These are phyloP conservation scores for Phthorimaea operculella DNA, from an alignment of 1,140 invertebrate species.

Conservation along the genomic window DNA sequence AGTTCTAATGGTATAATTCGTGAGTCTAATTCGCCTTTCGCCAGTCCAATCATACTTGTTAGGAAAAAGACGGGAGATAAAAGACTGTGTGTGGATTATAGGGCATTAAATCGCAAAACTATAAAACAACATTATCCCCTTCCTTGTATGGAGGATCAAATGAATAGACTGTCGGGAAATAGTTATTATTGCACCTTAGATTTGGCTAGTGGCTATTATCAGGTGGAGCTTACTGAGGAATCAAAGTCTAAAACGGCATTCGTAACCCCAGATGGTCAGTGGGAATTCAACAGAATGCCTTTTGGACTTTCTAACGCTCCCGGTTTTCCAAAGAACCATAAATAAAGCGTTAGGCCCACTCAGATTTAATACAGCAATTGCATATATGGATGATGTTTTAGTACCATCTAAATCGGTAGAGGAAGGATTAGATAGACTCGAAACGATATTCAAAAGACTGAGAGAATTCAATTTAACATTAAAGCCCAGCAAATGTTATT, in stretches of 20 bases:
- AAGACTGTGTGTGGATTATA: slow-evolving; percentile 30
- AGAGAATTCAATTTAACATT: slow-evolving; percentile 22
- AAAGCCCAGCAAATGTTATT: slow-evolving; percentile 31
- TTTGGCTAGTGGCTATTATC: slow-evolving; percentile 17
- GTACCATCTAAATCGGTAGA: slow-evolving; percentile 16
- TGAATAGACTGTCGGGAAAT: slow-evolving; percentile 8
- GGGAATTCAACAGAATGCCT: slow-evolving; percentile 32
- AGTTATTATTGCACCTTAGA: slow-evolving; percentile 3
- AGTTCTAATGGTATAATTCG: slow-evolving; percentile 20
- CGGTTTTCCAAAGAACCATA: slow-evolving; percentile 31
- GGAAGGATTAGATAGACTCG: slow-evolving; percentile 18
- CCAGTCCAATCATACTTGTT: slow-evolving; percentile 24
- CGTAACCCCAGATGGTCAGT: slow-evolving; percentile 29
- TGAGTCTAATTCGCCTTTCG: slow-evolving; percentile 23
- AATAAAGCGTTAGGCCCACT: slow-evolving; percentile 16
- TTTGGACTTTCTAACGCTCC: slow-evolving; percentile 28
- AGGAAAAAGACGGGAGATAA: slow-evolving; percentile 27
- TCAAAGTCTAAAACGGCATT: slow-evolving; percentile 34
- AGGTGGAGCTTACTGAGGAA: slow-evolving; percentile 19
- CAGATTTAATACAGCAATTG: slow-evolving; percentile 11
- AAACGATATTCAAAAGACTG: slow-evolving; percentile 21
- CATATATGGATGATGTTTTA: slow-evolving; percentile 47
- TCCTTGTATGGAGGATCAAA: slow-evolving; percentile 11
- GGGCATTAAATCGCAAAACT: slow-evolving; percentile 9
- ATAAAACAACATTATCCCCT: slow-evolving; percentile 9